Conservation (phyloP, 1,140 invertebrate genomes). For the Riptortus pedestris region DNA sequence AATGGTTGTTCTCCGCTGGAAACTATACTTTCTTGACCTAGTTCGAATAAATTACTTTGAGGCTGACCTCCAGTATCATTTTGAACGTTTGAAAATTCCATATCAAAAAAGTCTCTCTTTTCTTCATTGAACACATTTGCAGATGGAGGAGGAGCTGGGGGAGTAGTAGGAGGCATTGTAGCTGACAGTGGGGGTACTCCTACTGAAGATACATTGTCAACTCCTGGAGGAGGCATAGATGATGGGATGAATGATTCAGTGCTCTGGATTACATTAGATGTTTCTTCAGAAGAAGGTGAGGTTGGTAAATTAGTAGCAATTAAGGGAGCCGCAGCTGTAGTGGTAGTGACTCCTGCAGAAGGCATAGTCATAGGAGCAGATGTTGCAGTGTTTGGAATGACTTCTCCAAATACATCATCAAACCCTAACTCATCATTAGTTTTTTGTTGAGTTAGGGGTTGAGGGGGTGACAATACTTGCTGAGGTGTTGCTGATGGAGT, state of each 20-base stretch:
- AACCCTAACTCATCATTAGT: slow-evolving; percentile 5
- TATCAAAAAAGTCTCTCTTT: neutral
- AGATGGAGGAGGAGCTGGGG: neutral
- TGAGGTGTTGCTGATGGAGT: slow-evolving; percentile 26
- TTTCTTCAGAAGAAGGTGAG: neutral
- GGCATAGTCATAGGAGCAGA: neutral
- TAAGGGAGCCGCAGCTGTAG: neutral
- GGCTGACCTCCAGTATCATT: neutral
- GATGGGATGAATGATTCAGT: neutral
- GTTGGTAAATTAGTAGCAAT: neutral
- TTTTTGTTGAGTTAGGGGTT: slow-evolving; percentile 15
- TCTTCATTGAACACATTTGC: neutral
- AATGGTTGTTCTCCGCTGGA: neutral
- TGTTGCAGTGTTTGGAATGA: neutral
- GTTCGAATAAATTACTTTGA: neutral
- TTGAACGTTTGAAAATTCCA: neutral
- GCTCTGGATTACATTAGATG: neutral
- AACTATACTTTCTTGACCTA: neutral
- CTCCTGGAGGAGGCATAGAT: neutral
- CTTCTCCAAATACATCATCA: slow-evolving; percentile 17
- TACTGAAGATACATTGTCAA: too few species aligned
- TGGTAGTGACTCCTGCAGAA: neutral
- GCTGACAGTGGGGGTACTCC: neutral
- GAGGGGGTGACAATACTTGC: slow-evolving; percentile 34
- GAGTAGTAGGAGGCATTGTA: neutral